Base-by-base conservation (phyloP, 23 tunicate genomes). In the Corella eumyota region DNA sequence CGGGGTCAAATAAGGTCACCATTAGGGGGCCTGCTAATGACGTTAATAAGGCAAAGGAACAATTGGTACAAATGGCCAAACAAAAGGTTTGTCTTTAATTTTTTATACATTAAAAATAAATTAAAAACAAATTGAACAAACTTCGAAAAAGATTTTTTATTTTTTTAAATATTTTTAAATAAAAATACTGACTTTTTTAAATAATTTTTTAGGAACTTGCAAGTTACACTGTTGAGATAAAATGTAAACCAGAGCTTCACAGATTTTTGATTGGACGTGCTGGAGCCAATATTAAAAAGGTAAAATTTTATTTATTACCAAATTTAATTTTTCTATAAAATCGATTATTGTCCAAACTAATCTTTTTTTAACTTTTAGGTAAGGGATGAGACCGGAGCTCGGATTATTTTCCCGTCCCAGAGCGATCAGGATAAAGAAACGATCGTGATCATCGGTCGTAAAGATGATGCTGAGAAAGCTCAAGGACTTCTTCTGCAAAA, bases 331-430 rank as follows among this genome's bases (percentile, higher is more conserved):
- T 40, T 11, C 11, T 40, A 40, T 40, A 40, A 40, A 11, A 9
- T 15, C 48, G 13, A 15, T 40, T 9, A 40, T 9, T n/a, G n/a
- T n/a, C n/a, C n/a, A n/a, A n/a, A n/a, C n/a, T n/a, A n/a, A n/a
- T n/a, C n/a, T n/a, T n/a, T n/a, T 40, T 15, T 15, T 40, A 40
- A 24, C 6, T 50, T 35, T 49, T 58, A 84, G 94, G 94, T 84
- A 2, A 71, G 86, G 44, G 86, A 86, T 46, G 95, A 86, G 27
- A 86, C 95, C 40, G 95, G 95, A 60, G 95, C 95, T 25, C 75
- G 95, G 23, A 78, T 86, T 32, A 73, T 86, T 30, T 86, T 86
- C 63, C 90, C 90, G 5, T 73, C 70, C 21, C 32, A 81, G 0
- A 58, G 50, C 52, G 99, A 92, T 65, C 36, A 58, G 0, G 92